Evolutionary conservation across 2,888 invertebrate genomes (phyloP).

Genomic region (Pachliopta kotzebuea): DNA sequence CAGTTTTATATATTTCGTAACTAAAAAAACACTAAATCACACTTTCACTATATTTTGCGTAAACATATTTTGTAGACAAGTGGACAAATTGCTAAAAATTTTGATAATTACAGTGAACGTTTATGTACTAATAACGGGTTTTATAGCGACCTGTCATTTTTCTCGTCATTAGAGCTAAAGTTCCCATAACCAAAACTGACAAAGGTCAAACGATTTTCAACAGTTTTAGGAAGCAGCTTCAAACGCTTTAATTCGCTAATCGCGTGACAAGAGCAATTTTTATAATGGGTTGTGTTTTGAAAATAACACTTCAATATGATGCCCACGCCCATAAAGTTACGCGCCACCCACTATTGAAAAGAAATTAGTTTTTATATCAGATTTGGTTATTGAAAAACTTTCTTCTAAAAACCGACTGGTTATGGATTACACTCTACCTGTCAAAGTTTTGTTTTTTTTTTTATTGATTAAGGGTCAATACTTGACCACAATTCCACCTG

Average conservation of each 20-base stretch:
- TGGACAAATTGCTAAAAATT: not conserved
- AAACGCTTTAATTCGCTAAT: constrained; percentile 18
- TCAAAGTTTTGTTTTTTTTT: too few relatives aligned
- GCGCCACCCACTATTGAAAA: too few relatives aligned
- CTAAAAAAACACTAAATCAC: not conserved
- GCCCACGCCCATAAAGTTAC: too few relatives aligned
- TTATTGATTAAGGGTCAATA: too few relatives aligned
- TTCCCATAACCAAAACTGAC: constrained; percentile 5
- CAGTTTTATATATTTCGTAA: not conserved
- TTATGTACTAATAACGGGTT: not conserved
- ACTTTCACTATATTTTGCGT: not conserved
- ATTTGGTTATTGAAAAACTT: too few relatives aligned
- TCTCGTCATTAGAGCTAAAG: not conserved
- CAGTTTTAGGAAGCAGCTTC: not conserved
- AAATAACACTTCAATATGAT: too few relatives aligned
- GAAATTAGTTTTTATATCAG: too few relatives aligned
- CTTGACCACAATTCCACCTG: too few relatives aligned
- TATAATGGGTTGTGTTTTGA: too few relatives aligned
- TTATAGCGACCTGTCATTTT: not conserved
- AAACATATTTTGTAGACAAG: not conserved
- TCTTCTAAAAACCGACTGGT: too few relatives aligned
- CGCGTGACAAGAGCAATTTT: constrained; percentile 1
- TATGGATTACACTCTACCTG: too few relatives aligned
- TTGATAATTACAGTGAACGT: not conserved
- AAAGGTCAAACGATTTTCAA: constrained; percentile 14